phyloP scores from a whole-genome alignment of 1,140 invertebrate genomes.

The Ericerus pela region DNA sequence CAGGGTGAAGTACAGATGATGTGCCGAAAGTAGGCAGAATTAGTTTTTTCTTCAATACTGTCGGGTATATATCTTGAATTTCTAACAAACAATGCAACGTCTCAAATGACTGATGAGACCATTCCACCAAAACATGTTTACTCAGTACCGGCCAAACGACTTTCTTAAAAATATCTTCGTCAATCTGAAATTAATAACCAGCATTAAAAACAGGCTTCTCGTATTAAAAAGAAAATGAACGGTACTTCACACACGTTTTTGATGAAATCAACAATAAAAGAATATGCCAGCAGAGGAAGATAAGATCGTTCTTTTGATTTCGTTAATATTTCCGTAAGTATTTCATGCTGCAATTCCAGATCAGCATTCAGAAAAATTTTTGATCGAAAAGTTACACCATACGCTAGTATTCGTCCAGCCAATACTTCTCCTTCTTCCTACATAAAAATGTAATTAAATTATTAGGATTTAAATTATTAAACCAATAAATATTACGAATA shows the following conservation, averaged over 20 bases:
- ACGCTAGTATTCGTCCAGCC: slow-evolving; percentile 13
- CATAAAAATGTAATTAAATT: neutral
- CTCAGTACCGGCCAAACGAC: slow-evolving; percentile 14
- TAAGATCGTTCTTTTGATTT: slow-evolving; percentile 15
- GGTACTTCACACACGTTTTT: neutral
- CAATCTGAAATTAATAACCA: slow-evolving; percentile 11
- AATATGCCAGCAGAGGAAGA: slow-evolving; percentile 14
- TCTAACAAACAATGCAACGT: slow-evolving; percentile 15
- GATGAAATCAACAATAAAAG: slow-evolving; percentile 14
- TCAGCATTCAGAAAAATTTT: slow-evolving; percentile 4
- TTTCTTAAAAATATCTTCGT: slow-evolving; percentile 9
- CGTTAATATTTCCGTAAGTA: slow-evolving; percentile 12
- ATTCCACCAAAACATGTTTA: slow-evolving; percentile 7
- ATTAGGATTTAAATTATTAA: neutral
- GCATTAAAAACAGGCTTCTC: neutral
- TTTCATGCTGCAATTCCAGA: slow-evolving; percentile 11
- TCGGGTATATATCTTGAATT: slow-evolving; percentile 9
- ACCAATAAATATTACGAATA: neutral
- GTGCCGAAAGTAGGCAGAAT: slow-evolving; percentile 12
- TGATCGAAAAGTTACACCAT: slow-evolving; percentile 14
- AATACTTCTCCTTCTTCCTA: slow-evolving; percentile 16
- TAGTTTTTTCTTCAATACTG: slow-evolving; percentile 12
- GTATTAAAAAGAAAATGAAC: neutral
- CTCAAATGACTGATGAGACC: slow-evolving; percentile 14
- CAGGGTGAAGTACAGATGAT: slow-evolving; percentile 5